Base-by-base conservation (phyloP, 1,140 invertebrate genomes). In the Babylonia areolata region DNA sequence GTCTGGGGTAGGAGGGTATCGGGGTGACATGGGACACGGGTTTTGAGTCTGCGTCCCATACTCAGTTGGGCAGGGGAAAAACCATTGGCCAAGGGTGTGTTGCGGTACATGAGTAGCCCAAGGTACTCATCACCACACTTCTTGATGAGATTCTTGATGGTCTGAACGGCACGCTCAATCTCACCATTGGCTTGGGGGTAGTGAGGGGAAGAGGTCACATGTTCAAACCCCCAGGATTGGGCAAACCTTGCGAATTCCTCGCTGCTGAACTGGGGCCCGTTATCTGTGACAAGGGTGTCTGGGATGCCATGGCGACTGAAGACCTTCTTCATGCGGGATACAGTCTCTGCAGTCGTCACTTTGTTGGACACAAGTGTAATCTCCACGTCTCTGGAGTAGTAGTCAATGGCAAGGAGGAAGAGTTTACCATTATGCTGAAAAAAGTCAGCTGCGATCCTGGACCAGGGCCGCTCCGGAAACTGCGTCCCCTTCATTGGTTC, bases 381-480 rank as follows among this genome's bases (percentile, higher is more conserved):
- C n/a, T n/a, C n/a, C n/a, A n/a, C n/a, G n/a, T n/a, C n/a, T n/a
- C n/a, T n/a, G n/a, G n/a, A n/a, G n/a, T n/a, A n/a, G n/a, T n/a
- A n/a, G n/a, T n/a, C n/a, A n/a, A n/a, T n/a, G n/a, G n/a, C n/a
- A n/a, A n/a, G n/a, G n/a, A n/a, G n/a, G n/a, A n/a, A n/a, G n/a
- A n/a, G n/a, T n/a, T n/a, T 46, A 23, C 64, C 82, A 33, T 87
- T 75, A 51, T 88, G 54, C 6, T 64, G 28, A 75, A 85, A 86
- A n/a, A 86, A 23, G 58, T 88, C 88, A 42, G 35, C 77, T 20
- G 37, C 77, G 15, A 79, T 80, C 40, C 81, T 54, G 80, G 71
- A 88, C 88, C 42, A 90, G 12, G 86, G 89, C 17, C 85, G n/a
- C 20, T 77, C 40, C 2, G 87, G 87, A 37, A 89, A 79, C 28